Evolutionary conservation across 2,113 vertebrate species (phyloP).

Genomic region (Pimephales promelas): DNA sequence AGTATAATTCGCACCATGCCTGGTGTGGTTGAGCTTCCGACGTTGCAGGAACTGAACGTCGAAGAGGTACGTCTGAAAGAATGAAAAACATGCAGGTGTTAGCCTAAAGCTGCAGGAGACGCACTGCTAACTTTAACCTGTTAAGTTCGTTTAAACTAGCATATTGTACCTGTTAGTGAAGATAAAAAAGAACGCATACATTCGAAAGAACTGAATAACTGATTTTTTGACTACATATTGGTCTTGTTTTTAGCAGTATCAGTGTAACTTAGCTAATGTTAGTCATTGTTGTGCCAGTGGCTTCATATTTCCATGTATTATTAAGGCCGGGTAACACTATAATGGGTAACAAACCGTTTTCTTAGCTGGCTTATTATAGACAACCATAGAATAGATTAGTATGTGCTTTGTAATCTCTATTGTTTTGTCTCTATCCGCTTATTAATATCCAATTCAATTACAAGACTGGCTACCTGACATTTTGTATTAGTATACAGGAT

Average conservation of each 20-base stretch:
- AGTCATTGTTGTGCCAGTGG: no score
- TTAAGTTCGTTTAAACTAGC: not conserved
- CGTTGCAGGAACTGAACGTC: slow-evolving; percentile 85
- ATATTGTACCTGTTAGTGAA: not conserved
- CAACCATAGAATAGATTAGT: not conserved
- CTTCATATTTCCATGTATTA: not conserved
- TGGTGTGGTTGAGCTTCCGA: slow-evolving; percentile 76
- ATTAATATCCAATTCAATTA: not conserved
- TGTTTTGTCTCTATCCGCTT: not conserved
- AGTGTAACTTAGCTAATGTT: slow-evolving; percentile 12
- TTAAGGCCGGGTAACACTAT: not conserved
- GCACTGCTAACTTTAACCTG: not conserved
- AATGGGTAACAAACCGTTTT: not conserved
- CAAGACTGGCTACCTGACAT: not conserved
- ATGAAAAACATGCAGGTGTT: not conserved
- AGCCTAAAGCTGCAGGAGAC: not conserved
- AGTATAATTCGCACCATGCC: slow-evolving; percentile 75
- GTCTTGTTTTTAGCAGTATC: slow-evolving; percentile 15
- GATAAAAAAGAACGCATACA: not conserved
- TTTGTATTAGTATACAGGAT: no score
- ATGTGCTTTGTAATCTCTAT: not conserved
- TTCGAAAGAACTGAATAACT: not conserved
- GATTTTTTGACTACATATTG: not conserved
- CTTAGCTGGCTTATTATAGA: not conserved
- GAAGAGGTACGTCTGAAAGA: slow-evolving; percentile 78